phyloP scores from a whole-genome alignment of 2,113 vertebrate species.

The Vanacampus margaritifer region DNA sequence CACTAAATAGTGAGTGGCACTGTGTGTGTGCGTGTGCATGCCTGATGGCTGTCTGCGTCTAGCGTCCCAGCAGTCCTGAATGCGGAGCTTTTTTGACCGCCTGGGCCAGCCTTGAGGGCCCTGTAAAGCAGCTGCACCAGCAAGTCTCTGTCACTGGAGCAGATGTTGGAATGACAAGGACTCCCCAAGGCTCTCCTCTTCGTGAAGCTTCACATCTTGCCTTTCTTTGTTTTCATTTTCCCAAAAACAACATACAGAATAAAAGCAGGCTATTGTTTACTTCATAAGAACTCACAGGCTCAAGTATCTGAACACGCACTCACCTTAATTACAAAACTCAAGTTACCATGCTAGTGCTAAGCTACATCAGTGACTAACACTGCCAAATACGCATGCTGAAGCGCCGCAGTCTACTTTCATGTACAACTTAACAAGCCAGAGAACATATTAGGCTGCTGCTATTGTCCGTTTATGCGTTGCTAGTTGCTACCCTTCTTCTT shows the following conservation, averaged over 20 bases:
- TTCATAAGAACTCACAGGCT: background rate
- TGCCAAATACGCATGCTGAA: background rate
- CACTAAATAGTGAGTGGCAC: background rate
- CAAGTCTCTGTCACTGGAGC: slow-evolving; percentile 38
- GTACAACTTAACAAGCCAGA: background rate
- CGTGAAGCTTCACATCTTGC: slow-evolving; percentile 30
- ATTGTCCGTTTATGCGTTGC: too few species aligned
- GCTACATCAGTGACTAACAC: background rate
- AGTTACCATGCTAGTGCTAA: background rate
- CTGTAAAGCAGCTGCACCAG: slow-evolving; percentile 25
- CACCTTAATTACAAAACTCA: background rate
- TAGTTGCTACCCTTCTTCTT: background rate
- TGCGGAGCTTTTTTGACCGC: slow-evolving; percentile 22
- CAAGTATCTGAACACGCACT: background rate
- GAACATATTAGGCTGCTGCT: background rate
- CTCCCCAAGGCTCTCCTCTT: slow-evolving; percentile 13
- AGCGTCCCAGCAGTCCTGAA: slow-evolving; percentile 42
- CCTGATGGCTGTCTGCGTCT: slow-evolving; percentile 17
- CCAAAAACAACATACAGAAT: background rate
- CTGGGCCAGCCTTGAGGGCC: slow-evolving; percentile 17
- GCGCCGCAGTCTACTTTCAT: background rate
- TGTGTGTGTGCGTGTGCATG: slow-evolving; percentile 16
- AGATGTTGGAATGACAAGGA: slow-evolving; percentile 25
- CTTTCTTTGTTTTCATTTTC: background rate
- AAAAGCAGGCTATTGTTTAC: background rate